Conservation (phyloP, 2,888 invertebrate genomes). For the Pristionchus japonicus region DNA sequence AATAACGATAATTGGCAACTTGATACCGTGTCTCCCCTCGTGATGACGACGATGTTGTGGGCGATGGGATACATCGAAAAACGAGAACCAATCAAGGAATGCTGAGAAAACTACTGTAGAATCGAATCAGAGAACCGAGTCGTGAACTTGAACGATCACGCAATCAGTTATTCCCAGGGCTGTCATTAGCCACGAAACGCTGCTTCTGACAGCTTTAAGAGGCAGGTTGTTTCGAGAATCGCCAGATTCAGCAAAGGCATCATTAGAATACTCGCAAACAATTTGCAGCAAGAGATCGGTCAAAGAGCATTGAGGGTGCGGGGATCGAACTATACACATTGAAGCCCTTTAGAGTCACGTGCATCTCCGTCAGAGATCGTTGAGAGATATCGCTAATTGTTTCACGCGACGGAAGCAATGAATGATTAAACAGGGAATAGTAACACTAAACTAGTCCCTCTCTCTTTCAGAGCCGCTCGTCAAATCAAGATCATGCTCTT, state of each 20-base stretch:
- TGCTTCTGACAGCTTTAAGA: background rate
- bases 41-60: background rate
- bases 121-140: background rate
- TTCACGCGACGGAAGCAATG: background rate
- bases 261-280: background rate
- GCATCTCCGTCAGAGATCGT: background rate
- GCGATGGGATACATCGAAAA: background rate
- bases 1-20: conserved; percentile 34
- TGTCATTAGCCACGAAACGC: conserved; percentile 1
- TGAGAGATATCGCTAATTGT: background rate
- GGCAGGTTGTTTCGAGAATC: background rate
- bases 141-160: background rate
- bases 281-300: conserved; percentile 47
- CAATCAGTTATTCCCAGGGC: background rate
- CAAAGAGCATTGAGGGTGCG: conserved; percentile 46
- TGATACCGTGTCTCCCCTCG: background rate
- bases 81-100: background rate
- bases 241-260: background rate
- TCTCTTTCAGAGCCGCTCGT: conserved; percentile 58
- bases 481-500: conserved; percentile 63
- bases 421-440: background rate
- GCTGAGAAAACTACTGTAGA: background rate
- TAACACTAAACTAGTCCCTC: background rate
- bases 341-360: background rate
- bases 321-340: background rate